Conservation (phyloP, 2,797 vertebrate genomes). For the Syncerus caffer region DNA sequence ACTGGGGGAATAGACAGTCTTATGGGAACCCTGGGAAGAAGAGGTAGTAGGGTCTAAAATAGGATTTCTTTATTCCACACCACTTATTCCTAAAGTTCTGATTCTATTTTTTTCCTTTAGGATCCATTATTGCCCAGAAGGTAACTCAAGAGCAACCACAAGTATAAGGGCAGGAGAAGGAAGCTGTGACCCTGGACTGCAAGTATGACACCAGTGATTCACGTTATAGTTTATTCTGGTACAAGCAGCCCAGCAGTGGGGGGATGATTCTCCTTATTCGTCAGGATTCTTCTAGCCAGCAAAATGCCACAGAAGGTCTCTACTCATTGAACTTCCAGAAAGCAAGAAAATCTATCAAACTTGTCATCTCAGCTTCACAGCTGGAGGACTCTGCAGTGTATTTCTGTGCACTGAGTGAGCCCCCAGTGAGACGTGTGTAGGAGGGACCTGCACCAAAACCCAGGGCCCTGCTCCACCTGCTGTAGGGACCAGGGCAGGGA, state of each 20-base stretch:
- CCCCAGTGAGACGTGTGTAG: neutral
- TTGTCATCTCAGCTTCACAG: slow-evolving; percentile 27
- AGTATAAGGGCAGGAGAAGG: neutral
- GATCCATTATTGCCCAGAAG: neutral
- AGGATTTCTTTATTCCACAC: neutral
- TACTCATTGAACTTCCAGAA: slow-evolving; percentile 31
- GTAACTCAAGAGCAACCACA: neutral
- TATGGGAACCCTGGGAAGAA: neutral
- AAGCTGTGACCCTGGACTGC: slow-evolving; percentile 36
- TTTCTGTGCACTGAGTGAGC: slow-evolving; percentile 30
- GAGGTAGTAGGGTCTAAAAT: neutral
- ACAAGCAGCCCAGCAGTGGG: slow-evolving; percentile 28
- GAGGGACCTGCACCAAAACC: neutral
- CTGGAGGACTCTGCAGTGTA: slow-evolving; percentile 34
- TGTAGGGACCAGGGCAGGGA: no score
- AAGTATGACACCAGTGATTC: neutral
- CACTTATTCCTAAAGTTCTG: neutral
- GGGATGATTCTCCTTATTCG: slow-evolving; percentile 19
- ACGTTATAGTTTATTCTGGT: neutral
- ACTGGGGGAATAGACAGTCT: neutral
- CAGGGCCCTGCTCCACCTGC: neutral
- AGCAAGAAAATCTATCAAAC: neutral
- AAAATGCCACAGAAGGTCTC: neutral
- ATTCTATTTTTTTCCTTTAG: neutral
- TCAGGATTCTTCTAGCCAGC: neutral